Evolutionary conservation across 2,113 vertebrate genomes (phyloP), one percentile per base, ranked within the genome.

Genomic region (Phyllostomus hastatus): DNA sequence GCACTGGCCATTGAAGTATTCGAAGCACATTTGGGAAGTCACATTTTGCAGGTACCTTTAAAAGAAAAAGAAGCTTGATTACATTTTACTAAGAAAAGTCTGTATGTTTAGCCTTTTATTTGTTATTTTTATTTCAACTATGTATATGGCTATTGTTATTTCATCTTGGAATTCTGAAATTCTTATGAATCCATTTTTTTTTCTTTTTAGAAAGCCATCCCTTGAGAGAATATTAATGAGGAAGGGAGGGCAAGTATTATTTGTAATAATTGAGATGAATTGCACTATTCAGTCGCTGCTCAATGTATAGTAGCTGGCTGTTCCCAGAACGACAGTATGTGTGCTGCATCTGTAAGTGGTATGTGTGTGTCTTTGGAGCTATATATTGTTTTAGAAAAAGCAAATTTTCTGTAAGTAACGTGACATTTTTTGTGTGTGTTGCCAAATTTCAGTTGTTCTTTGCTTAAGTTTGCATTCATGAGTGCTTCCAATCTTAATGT

Each of bases 1-100:
- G 98, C 98, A 92, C 96, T 99, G 93, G 99, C 99, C 96, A 98
- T 99, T 82, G 99, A 99, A 97, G 99, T 99, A 97, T 99, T 99
- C 98, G 99, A 99, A 96, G 99, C 99, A 98, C 99, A 99, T 98
- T 99, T 99, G 98, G 99, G 99, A 98, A 99, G 99, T 98, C 99
- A 99, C 99, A 99, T 99, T 98, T 98, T 99, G 97, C 99, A 99
- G 99, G 99, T 99, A 99, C 89, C 31, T 96, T 81, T 91, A 98
- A 98, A 96, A 91, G 91, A 79, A 90, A 96, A 69, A 80, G 97
- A 85, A 90, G 11, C 3, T 79, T 76, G 43, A 22, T 92, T 94
- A 64, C 24, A 26, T 94, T 97, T 98, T 97, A 96, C 61, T 72
- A 95, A 96, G 75, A 97, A 95, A 82, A 86, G 87, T 43, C 14